Evolutionary conservation across 1,140 invertebrate genomes (phyloP).

Genomic region (Brachionus paranguensis): DNA sequence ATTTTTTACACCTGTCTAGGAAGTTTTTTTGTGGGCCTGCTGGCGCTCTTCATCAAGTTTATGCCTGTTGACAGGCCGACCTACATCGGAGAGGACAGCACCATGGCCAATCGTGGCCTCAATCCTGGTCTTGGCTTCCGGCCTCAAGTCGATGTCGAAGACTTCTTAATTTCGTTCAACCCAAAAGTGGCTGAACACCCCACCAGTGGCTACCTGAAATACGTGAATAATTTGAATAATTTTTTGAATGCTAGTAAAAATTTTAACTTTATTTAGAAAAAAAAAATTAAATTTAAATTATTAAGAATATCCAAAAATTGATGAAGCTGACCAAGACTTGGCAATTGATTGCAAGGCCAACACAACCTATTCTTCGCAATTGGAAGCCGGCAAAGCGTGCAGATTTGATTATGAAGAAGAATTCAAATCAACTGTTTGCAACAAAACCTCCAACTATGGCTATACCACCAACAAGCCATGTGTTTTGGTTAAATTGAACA

Average conservation of each 20-base stretch:
- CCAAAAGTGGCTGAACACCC: not conserved
- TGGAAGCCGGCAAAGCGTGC: not conserved
- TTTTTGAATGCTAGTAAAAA: slow-evolving; percentile 9
- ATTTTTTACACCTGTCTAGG: slow-evolving; percentile 23
- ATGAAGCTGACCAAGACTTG: not conserved
- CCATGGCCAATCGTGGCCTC: not conserved
- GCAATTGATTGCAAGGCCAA: slow-evolving; percentile 4
- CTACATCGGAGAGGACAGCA: not conserved
- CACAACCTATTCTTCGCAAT: not conserved
- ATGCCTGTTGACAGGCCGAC: not conserved
- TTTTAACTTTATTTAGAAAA: not conserved
- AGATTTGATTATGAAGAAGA: not conserved
- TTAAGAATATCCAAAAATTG: slow-evolving; percentile 15
- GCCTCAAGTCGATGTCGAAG: slow-evolving; percentile 16
- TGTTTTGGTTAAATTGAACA: slow-evolving; percentile 25
- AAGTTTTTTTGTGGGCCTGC: slow-evolving; percentile 7
- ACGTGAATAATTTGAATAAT: slow-evolving; percentile 12
- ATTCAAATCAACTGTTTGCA: not conserved
- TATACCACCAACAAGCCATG: not conserved
- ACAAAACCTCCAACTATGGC: not conserved
- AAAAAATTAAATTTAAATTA: not conserved
- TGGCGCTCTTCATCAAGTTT: slow-evolving; percentile 4
- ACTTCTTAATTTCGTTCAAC: not conserved
- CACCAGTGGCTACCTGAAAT: not conserved
- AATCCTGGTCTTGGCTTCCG: slow-evolving; percentile 33